Evolutionary conservation across 2,113 vertebrate species (phyloP).

Genomic region (Oncorhynchus clarkii): DNA sequence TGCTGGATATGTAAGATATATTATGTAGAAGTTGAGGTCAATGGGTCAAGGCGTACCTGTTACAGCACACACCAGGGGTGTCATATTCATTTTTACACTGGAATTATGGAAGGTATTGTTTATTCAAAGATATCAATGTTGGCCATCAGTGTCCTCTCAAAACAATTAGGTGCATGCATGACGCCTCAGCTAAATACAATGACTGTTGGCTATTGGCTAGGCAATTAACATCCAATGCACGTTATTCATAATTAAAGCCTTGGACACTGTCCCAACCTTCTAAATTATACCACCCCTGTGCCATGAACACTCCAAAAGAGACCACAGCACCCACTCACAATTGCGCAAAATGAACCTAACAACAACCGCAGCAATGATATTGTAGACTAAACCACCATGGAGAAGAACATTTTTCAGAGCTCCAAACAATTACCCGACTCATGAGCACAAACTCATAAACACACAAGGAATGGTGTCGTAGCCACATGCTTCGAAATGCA

Average conservation of each 20-base stretch:
- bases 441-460: conserved; percentile 35
- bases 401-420: conserved; percentile 54
- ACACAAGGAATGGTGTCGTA: conserved; percentile 42
- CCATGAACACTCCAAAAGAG: conserved; percentile 7
- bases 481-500: conserved; percentile 41
- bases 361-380: conserved; percentile 39
- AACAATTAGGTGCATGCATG: background rate
- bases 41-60: background rate
- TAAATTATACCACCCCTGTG: background rate
- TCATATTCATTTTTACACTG: no score
- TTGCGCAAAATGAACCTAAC: conserved; percentile 33
- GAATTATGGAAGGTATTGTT: background rate
- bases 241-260: conserved; percentile 27
- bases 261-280: conserved; percentile 9
- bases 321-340: conserved; percentile 15
- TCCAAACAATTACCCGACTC: conserved; percentile 53
- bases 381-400: conserved; percentile 39
- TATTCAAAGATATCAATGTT: no score
- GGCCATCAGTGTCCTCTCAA: no score
- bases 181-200: no score
- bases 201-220: background rate
- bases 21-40: background rate
- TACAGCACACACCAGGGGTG: no score
- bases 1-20: background rate
- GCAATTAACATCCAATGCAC: conserved; percentile 24